A percentile compares a stretch with the other conserved stretches of the same genome.
Evolutionary conservation across 2,888 invertebrate species (phyloP).

Genomic region (Cryptocephalus primarius): DNA sequence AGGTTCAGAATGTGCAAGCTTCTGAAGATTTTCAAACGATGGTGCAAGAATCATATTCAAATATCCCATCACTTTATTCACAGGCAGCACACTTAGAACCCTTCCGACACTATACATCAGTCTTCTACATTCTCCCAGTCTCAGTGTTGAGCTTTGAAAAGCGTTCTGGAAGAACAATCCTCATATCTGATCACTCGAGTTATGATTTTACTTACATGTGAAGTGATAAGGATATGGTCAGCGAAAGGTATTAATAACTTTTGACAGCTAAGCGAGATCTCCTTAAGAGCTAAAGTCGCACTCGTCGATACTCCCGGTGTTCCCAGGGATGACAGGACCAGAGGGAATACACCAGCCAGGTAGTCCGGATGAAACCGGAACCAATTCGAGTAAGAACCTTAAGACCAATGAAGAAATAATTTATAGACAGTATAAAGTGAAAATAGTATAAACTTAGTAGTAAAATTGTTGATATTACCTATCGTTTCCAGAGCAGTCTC

Average conservation of each 20-base stretch:
- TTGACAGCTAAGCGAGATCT: constrained; percentile 73
- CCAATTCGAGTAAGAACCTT: constrained; percentile 80
- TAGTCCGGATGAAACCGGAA: constrained; percentile 59
- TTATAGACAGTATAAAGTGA: neutral
- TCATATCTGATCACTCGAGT: neutral
- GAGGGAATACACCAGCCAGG: constrained; percentile 55
- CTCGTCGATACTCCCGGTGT: constrained; percentile 61
- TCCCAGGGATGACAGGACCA: constrained; percentile 54
- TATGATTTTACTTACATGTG: constrained; percentile 39
- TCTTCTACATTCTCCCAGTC: constrained; percentile 57
- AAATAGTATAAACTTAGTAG: neutral
- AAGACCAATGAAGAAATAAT: constrained; percentile 4
- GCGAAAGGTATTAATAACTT: constrained; percentile 64
- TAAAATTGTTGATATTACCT: constrained; percentile 46
- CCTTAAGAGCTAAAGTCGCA: constrained; percentile 80
- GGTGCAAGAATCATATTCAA: constrained; percentile 60
- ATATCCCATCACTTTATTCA: constrained; percentile 53
- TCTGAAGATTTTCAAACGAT: constrained; percentile 50
- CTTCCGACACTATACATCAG: constrained; percentile 69
- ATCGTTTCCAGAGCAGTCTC: constrained; percentile 67
- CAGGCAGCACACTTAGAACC: constrained; percentile 55
- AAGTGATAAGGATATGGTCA: constrained; percentile 61
- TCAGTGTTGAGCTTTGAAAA: constrained; percentile 45
- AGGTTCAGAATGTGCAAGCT: constrained; percentile 39
- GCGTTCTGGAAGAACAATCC: constrained; percentile 35